Base-by-base conservation (phyloP, 2,797 vertebrate genomes). In the Falco berigora region DNA sequence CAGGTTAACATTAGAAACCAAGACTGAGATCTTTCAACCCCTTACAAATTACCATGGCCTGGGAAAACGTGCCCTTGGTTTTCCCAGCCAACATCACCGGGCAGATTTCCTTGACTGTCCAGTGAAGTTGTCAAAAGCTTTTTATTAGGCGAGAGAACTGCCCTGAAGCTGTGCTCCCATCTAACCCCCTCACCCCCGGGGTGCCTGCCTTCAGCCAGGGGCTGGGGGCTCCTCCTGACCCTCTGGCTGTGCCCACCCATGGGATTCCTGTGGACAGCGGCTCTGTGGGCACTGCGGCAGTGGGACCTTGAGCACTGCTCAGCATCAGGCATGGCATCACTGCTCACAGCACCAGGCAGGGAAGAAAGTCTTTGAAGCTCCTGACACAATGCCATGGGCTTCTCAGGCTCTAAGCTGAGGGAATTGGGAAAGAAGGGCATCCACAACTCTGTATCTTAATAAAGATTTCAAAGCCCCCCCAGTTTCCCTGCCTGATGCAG, bases 241-340 rank as follows among this genome's bases (percentile, higher is more conserved):
- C 62, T 63, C 44, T 0, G 2, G 12, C n/a, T 85, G n/a, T 85
- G 71, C 52, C 38, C 52, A 10, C 18, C 13, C 32, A 11, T 38
- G 50, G 34, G 12, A 53, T 24, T 69, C 46, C 36, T 34, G n/a
- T 9, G 53, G 64, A 23, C 6, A 27, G 44, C 73, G 84, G 52
- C 69, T 74, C 68, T 21, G n/a, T 10, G 50, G 69, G 21, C 47
- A 23, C 47, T 1, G 6, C 1, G 9, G 30, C 38, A 36, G n/a
- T 0, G 8, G 34, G 59, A 50, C 34, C 30, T 52, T 2, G 4
- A 44, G 42, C 46, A 5, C 58, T 34, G 68, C 28, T 76, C 0
- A 0, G 58, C 1, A 6, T 8, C 61, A n/a, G 80, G 53, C 75
- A 4, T 1, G 2, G 59, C 74, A 55, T 47, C 2, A 0, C 34